These are phyloP conservation scores for Siniperca scherzeri DNA, from an alignment of 2,797 vertebrate species.

Conservation along the genomic window DNA sequence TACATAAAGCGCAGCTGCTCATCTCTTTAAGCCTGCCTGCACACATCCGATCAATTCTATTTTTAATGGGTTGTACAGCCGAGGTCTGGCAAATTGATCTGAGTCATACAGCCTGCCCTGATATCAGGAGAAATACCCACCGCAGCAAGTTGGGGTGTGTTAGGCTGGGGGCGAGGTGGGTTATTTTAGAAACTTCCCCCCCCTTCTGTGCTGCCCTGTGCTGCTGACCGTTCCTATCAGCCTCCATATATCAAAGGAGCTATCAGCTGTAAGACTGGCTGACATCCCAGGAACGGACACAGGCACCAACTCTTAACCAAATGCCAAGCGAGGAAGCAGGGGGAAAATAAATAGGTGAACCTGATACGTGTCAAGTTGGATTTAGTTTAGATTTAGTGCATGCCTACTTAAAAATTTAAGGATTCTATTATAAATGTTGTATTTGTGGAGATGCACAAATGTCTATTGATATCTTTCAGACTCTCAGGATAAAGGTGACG, in stretches of 20 bases:
- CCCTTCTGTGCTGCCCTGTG: background rate
- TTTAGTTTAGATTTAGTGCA: constrained; percentile 44
- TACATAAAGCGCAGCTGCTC: constrained; percentile 85
- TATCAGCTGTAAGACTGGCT: constrained; percentile 47
- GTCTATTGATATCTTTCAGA: background rate
- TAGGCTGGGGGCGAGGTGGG: constrained; percentile 1
- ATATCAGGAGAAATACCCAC: constrained; percentile 62
- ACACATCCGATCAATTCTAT: constrained; percentile 73
- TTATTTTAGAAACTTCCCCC: constrained; percentile 72
- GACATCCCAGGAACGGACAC: constrained; percentile 72
- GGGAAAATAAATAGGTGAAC: constrained; percentile 53
- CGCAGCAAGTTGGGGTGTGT: constrained; percentile 5
- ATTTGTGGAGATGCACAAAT: background rate
- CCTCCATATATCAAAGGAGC: constrained; percentile 70
- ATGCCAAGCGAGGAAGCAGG: constrained; percentile 48
- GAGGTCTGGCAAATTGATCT: constrained; percentile 58
- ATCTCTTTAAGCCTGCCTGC: constrained; percentile 59
- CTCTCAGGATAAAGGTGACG: background rate
- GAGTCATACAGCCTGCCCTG: constrained; percentile 26
- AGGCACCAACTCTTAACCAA: constrained; percentile 46
- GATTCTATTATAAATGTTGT: constrained; percentile 12
- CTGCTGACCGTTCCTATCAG: constrained; percentile 43
- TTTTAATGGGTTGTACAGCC: constrained; percentile 65
- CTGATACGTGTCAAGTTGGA: constrained; percentile 48
- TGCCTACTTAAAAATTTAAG: constrained; percentile 7